These are phyloP conservation scores for Dasyornis broadbenti DNA, from an alignment of 2,113 vertebrate genomes.

Conservation along the genomic window DNA sequence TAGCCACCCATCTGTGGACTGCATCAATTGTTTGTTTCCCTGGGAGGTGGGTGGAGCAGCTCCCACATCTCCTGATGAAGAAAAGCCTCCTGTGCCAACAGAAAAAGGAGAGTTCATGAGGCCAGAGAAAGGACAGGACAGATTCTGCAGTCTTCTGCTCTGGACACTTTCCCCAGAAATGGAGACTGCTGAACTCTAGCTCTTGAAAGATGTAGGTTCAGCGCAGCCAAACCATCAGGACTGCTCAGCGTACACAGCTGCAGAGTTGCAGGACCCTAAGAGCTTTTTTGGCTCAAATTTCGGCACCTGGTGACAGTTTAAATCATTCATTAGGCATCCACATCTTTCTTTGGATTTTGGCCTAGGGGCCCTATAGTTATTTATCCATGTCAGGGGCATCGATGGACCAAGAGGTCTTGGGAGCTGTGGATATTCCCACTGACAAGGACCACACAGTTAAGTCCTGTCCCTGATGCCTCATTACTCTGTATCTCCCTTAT, in stretches of 20 bases:
- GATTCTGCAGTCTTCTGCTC: background rate
- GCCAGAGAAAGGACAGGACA: background rate
- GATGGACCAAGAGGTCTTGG: background rate
- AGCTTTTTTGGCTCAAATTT: slow-evolving; percentile 20
- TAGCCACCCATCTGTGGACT: background rate
- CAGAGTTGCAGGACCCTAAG: background rate
- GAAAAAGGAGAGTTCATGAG: background rate
- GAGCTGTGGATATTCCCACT: background rate
- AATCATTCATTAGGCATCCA: background rate
- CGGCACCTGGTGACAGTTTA: background rate
- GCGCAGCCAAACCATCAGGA: background rate
- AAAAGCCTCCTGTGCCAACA: background rate
- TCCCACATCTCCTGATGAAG: background rate
- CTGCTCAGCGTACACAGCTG: slow-evolving; percentile 32
- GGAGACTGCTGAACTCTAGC: background rate
- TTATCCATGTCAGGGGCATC: background rate
- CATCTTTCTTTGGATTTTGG: background rate
- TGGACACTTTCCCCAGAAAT: background rate
- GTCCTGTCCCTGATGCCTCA: background rate
- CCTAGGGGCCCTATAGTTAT: background rate
- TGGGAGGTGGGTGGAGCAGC: background rate
- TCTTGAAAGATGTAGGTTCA: background rate
- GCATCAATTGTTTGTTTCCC: background rate
- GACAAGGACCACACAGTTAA: background rate
- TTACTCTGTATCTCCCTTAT: background rate